Conservation (phyloP, 1,140 invertebrate species). For the Ceratosolen fusciceps region DNA sequence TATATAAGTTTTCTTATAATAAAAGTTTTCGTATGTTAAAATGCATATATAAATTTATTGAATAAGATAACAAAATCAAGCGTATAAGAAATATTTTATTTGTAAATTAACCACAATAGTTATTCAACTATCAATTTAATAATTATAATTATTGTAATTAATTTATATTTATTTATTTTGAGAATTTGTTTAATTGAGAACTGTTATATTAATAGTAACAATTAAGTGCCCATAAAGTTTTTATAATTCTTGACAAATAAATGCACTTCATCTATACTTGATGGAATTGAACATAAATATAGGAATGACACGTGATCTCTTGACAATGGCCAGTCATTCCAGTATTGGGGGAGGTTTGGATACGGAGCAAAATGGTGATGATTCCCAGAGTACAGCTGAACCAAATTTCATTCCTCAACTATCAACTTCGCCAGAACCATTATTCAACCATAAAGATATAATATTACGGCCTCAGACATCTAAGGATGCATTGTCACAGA, state of each 20-base stretch:
- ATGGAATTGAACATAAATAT: constrained; percentile 56
- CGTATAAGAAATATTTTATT: too few relatives aligned
- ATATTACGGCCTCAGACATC: constrained; percentile 65
- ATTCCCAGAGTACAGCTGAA: constrained; percentile 65
- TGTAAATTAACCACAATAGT: too few relatives aligned
- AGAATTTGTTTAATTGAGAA: background rate
- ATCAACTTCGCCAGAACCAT: constrained; percentile 67
- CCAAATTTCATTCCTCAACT: constrained; percentile 64
- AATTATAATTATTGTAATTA: too few relatives aligned
- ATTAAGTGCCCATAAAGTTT: background rate
- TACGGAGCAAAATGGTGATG: constrained; percentile 67
- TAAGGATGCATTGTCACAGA: constrained; percentile 68
- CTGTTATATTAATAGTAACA: too few relatives aligned
- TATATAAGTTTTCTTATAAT: too few relatives aligned
- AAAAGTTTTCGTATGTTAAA: too few relatives aligned
- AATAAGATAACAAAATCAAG: too few relatives aligned
- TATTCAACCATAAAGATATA: constrained; percentile 68
- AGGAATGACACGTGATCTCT: constrained; percentile 71
- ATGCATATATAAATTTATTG: too few relatives aligned
- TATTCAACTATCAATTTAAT: too few relatives aligned
- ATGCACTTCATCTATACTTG: constrained; percentile 1
- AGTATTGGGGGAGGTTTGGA: constrained; percentile 66
- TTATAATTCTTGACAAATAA: constrained; percentile 12
- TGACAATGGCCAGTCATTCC: constrained; percentile 68
- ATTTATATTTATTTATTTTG: constrained; percentile 1